Base-by-base conservation (phyloP, 1,140 invertebrate genomes). In the Paracyclopina nana region DNA sequence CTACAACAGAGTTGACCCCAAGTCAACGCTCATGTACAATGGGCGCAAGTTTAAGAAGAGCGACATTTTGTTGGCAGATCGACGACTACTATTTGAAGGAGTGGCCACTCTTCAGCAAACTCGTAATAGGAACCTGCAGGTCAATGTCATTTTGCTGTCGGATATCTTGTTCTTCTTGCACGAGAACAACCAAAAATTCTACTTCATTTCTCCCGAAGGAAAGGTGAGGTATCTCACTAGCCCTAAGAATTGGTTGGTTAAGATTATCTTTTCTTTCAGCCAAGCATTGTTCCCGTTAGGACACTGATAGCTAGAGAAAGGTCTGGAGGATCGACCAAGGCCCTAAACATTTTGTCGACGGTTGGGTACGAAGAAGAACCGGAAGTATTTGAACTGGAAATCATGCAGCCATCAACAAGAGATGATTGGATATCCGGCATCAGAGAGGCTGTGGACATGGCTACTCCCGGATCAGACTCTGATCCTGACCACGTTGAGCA, bases 341-440 rank as follows among this genome's bases (percentile, higher is more conserved):
- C 82, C 1, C 79, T 91, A 57, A 90, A 90, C 65, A 69, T 91
- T 22, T 87, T 91, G 57, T 63, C 61, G 38, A 82, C 79, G 40
- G 82, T 82, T 60, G n/a, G n/a, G n/a, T n/a, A n/a, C n/a, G 79
- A 82, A 0, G 71, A 72, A 1, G 79, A 82, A 57, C 86, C 87
- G 0, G 90, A 92, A 67, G 92, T 94, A 87, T 92, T 91, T 62
- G 87, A 94, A 63, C 67, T 95, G 12, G 79, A 90, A 59, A 83
- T 90, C 53, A 75, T 79, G 55, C 79, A 82, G 38, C 82, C 82
- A 11, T 82, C 83, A 60, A 83, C 91, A 53, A 83, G 86, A 59
- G 77, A 80, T 57, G 63, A 75, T 1, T 94, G 88, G 88, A 84
- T 92, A 56, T 72, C 79, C 57, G 73, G 78, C 6, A 80, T 94